Evolutionary conservation across 2,888 invertebrate genomes (phyloP).

Genomic region (Aphodius sticticus): DNA sequence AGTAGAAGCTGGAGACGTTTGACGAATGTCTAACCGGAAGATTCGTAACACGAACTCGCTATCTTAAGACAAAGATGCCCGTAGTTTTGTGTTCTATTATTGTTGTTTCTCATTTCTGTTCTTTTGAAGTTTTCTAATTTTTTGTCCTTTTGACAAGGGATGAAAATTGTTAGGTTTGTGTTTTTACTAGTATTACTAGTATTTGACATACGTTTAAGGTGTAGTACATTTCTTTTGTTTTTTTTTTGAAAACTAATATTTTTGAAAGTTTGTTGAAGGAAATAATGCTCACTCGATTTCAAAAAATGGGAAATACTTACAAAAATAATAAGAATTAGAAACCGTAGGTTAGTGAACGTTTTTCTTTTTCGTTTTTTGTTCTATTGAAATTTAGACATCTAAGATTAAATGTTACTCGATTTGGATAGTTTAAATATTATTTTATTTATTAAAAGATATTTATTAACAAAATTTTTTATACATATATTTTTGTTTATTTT

Average conservation of each 20-base stretch:
- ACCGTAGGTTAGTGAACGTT: background rate
- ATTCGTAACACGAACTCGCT: background rate
- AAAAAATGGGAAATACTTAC: background rate
- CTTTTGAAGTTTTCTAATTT: background rate
- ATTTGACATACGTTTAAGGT: background rate
- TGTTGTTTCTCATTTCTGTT: background rate
- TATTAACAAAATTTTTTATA: background rate
- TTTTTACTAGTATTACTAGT: background rate
- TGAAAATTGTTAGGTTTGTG: background rate
- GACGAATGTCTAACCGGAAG: conserved; percentile 35
- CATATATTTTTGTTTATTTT: background rate
- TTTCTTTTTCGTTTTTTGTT: background rate
- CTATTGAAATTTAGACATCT: background rate
- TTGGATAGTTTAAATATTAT: conserved; percentile 13
- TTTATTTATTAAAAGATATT: conserved; percentile 9
- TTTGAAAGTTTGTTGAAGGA: background rate
- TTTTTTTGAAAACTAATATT: background rate
- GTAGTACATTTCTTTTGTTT: background rate
- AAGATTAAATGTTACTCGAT: conserved; percentile 4
- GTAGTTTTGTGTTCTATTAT: background rate
- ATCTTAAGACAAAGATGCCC: background rate
- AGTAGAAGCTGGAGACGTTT: conserved; percentile 46
- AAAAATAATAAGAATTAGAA: background rate
- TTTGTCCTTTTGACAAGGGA: background rate
- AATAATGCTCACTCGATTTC: background rate